A percentile compares a stretch with the other conserved stretches of the same genome.
These are phyloP conservation scores for Euura lappo DNA, from an alignment of 1,140 invertebrate species.

Conservation along the genomic window DNA sequence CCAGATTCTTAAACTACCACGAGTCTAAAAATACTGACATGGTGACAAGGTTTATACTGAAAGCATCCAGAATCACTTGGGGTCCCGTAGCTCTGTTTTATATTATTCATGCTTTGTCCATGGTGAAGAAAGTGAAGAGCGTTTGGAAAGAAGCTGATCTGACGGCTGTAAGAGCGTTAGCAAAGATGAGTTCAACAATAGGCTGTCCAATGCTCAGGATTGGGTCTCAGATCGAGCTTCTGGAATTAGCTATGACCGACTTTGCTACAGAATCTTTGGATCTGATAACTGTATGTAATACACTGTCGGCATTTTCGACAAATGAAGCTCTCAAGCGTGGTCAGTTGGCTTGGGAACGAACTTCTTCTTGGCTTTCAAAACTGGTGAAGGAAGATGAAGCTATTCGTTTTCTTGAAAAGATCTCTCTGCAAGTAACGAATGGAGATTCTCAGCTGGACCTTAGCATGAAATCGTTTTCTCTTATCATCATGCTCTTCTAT, in stretches of 20 bases:
- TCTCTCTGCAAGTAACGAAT: constrained; percentile 15
- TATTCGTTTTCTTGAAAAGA: constrained; percentile 24
- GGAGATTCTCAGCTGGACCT: not conserved
- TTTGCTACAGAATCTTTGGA: constrained; percentile 1
- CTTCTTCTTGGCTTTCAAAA: constrained; percentile 25
- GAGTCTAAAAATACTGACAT: constrained; percentile 23
- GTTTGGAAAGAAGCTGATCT: constrained; percentile 30
- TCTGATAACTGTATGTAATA: no score
- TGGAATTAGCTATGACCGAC: constrained; percentile 29
- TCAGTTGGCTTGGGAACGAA: constrained; percentile 24
- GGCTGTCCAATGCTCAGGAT: constrained; percentile 33
- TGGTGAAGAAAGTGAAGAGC: constrained; percentile 12
- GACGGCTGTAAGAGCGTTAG: constrained; percentile 27
- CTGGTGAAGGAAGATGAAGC: constrained; percentile 13
- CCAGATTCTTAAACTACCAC: constrained; percentile 27
- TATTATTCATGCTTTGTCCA: constrained; percentile 33
- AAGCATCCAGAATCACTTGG: constrained; percentile 38
- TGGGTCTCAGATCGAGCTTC: constrained; percentile 35
- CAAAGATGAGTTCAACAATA: constrained; percentile 37
- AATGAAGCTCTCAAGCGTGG: constrained; percentile 25
- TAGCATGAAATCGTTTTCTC: constrained; percentile 24
- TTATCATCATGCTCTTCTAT: constrained; percentile 28
- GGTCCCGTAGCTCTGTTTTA: constrained; percentile 51
- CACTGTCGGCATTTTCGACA: constrained; percentile 31
- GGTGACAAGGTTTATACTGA: constrained; percentile 31